Base-by-base conservation (phyloP, 2,888 invertebrate genomes). In the Hololepta plana region DNA sequence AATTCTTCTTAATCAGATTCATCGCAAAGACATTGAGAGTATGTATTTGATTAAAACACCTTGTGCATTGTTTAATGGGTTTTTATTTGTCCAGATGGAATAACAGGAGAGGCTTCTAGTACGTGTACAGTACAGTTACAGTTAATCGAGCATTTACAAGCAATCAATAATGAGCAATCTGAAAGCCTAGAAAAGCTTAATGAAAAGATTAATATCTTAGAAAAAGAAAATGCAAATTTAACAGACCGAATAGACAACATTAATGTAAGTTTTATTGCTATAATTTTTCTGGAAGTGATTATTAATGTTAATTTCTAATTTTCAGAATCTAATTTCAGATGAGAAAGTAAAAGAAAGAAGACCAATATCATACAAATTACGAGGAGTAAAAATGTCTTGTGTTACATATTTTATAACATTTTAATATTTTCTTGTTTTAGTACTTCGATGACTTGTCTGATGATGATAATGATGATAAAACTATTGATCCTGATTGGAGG, bases 401-500 rank as follows among this genome's bases (percentile, higher is more conserved):
- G 4, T 11, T 15, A 26, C 11, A n/a, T 26, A 9, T 26, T 10
- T 20, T 26, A 20, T 10, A 20, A 7, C 20, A 21, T 3, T 2
- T 26, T n/a, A 21, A 2, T 4, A 15, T 14, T 5, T 15, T 3
- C 8, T 13, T 21, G 13, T 14, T 22, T 19, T 19, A 17, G 13
- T 16, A 11, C 24, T 4, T 7, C 12, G 10, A 26, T 10, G 13
- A 20, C 4, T 10, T 7, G 14, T 12, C 10, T 6, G 13, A 22
- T 3, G 23, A 36, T 6, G 58, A 60, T 4, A 56, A 57, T 2
- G 58, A 61, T 35, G 56, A 63, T 35, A 25, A 39, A 1, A 41
- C 47, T 15, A 52, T 52, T 3, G 76, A 77, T 45, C 76, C 76
- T 0, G 76, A 77, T 40, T 77, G 76, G 76, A 53, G 51, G 16